These are phyloP conservation scores for Pangasius sanitwongsei DNA, from an alignment of 2,797 vertebrate species.

Conservation along the genomic window DNA sequence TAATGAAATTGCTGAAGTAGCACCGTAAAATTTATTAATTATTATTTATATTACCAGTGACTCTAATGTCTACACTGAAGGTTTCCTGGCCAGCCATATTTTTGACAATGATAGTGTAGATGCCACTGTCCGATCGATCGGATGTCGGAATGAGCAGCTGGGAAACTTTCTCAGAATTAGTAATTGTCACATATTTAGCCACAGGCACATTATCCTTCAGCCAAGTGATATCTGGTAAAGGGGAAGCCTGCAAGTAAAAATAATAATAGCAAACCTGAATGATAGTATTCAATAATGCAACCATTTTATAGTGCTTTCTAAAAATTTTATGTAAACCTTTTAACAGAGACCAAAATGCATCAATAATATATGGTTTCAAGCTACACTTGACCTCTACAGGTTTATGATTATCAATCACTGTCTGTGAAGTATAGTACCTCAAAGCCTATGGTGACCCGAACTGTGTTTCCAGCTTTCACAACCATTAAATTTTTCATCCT, in stretches of 20 bases:
- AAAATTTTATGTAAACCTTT: neutral
- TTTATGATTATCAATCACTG: neutral
- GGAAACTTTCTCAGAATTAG: conserved; percentile 74
- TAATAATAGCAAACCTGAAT: conserved; percentile 2
- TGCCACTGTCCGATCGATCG: conserved; percentile 77
- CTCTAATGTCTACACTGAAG: conserved; percentile 79
- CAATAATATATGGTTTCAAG: neutral
- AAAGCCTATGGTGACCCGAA: conserved; percentile 80
- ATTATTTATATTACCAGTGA: conserved; percentile 78
- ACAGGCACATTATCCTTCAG: conserved; percentile 81
- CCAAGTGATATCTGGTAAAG: conserved; percentile 82
- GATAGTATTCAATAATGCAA: neutral
- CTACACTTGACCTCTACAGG: neutral
- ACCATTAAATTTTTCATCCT: conserved; percentile 76
- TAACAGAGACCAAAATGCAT: neutral
- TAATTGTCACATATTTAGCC: conserved; percentile 72
- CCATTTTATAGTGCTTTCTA: neutral
- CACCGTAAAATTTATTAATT: too few relatives aligned
- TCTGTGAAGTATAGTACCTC: conserved; percentile 72
- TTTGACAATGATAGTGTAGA: conserved; percentile 80
- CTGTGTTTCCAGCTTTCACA: conserved; percentile 78
- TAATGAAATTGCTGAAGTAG: neutral
- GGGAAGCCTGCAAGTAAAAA: conserved; percentile 75
- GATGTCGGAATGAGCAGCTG: conserved; percentile 83
- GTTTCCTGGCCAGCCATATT: conserved; percentile 75